phyloP scores from a whole-genome alignment of 2,888 invertebrate genomes.

The Temnothorax unifasciatus region DNA sequence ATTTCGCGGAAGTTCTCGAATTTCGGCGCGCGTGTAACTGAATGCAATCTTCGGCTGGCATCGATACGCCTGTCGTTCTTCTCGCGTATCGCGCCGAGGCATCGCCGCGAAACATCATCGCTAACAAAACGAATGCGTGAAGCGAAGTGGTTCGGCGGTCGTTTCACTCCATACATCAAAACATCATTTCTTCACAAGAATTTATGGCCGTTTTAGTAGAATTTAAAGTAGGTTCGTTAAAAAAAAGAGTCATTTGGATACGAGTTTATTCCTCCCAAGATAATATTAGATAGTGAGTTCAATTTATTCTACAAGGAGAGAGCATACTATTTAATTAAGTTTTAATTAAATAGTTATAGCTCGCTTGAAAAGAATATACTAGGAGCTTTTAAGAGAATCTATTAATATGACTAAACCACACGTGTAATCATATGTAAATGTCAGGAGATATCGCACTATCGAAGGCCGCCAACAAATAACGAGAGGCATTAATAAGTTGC shows the following conservation, averaged over 20 bases:
- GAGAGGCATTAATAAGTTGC: neutral
- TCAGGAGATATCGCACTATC: neutral
- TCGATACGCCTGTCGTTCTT: constrained; percentile 57
- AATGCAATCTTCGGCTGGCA: constrained; percentile 65
- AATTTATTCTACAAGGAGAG: neutral
- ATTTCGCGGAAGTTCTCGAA: constrained; percentile 63
- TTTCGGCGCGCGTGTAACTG: constrained; percentile 53
- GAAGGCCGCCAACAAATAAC: neutral
- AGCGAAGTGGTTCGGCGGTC: constrained; percentile 23
- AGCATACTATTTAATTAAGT: neutral
- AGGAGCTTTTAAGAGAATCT: neutral
- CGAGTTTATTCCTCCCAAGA: neutral
- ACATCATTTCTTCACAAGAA: constrained; percentile 2
- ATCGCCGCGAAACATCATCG: constrained; percentile 23
- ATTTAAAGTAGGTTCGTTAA: constrained; percentile 19
- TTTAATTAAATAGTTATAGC: constrained; percentile 15
- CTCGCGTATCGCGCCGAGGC: constrained; percentile 36
- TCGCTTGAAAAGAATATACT: neutral
- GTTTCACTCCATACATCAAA: constrained; percentile 16
- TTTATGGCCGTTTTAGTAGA: constrained; percentile 20
- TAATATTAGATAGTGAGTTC: neutral
- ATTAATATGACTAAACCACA: neutral
- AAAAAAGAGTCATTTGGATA: neutral
- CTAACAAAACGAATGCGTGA: constrained; percentile 24
- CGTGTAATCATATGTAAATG: neutral